phyloP scores from a whole-genome alignment of 1,140 invertebrate species.

The Andrena cerasifolii region DNA sequence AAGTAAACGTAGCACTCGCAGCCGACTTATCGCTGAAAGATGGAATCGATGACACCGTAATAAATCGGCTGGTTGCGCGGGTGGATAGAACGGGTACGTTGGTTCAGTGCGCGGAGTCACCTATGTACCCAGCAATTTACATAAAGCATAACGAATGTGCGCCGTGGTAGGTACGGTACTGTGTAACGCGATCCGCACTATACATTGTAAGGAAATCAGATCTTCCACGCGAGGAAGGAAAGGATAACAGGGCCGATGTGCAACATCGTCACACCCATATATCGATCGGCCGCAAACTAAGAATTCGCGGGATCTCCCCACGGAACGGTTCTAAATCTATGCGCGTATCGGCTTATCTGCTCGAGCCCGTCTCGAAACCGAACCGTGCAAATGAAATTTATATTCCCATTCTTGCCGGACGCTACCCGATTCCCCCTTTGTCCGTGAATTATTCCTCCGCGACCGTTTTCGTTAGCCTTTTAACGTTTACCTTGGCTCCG shows the following conservation, averaged over 20 bases:
- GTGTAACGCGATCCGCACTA: conserved; percentile 62
- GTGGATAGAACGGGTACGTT: neutral
- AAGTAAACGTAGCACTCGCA: too few species aligned
- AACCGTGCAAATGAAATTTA: conserved; percentile 35
- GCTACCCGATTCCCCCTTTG: neutral
- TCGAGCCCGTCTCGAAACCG: conserved; percentile 1
- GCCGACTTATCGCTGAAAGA: neutral
- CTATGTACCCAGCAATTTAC: conserved; percentile 36
- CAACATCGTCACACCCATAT: conserved; percentile 45
- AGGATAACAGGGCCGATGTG: conserved; percentile 55
- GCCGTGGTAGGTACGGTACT: conserved; percentile 54
- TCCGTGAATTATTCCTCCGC: neutral
- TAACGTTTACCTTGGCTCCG: neutral
- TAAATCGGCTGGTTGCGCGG: conserved; percentile 4
- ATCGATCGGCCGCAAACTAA: conserved; percentile 46
- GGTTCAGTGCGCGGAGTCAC: conserved; percentile 19
- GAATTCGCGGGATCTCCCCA: conserved; percentile 23
- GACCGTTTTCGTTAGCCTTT: neutral
- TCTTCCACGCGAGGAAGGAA: conserved; percentile 68
- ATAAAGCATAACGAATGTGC: conserved; percentile 57
- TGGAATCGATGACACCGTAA: conserved; percentile 26
- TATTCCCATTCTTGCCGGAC: conserved; percentile 8
- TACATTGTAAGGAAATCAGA: conserved; percentile 69
- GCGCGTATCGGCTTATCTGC: conserved; percentile 40
- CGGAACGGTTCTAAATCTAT: conserved; percentile 40